phyloP scores from a whole-genome alignment of 30 jellyfish, hydroid and myxozoan genomes.

The Aurelia sp. region DNA sequence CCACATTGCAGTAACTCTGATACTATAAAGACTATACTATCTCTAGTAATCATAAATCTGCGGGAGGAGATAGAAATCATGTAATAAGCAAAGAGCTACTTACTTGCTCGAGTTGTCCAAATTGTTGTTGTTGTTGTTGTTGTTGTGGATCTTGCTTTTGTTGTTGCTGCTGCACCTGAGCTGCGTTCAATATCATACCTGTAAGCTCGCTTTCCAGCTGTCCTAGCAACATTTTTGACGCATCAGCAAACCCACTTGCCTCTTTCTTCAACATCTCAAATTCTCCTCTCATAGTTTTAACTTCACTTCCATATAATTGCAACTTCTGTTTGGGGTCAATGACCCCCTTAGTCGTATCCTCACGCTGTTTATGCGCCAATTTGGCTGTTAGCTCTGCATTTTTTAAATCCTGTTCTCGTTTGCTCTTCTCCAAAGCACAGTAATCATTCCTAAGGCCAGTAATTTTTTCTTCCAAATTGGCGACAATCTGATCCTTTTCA shows the following conservation, averaged over 20 bases:
- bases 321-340: slow-evolving; percentile 18
- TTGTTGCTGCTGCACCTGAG: slow-evolving; percentile 6
- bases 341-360: background rate
- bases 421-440: slow-evolving; percentile 23
- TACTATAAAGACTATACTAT: too few relatives aligned
- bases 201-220: slow-evolving; percentile 44
- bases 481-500: slow-evolving; percentile 55
- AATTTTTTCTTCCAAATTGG: slow-evolving; percentile 7
- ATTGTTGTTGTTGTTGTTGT: background rate
- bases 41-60: too few relatives aligned
- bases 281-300: slow-evolving; percentile 49
- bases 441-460: slow-evolving; percentile 19
- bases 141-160: background rate
- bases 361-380: slow-evolving; percentile 8
- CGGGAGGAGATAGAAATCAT: too few relatives aligned
- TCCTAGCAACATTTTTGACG: slow-evolving; percentile 34
- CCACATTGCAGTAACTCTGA: too few relatives aligned
- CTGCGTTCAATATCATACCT: slow-evolving; percentile 19
- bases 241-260: slow-evolving; percentile 36
- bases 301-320: slow-evolving; percentile 5
- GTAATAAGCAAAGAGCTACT: too few relatives aligned
- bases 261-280: slow-evolving; percentile 58
- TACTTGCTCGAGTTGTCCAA: too few relatives aligned
- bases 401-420: slow-evolving; percentile 37
- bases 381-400: slow-evolving; percentile 56